These are phyloP conservation scores for Parapristionchus giblindavisi DNA, from an alignment of 2,888 invertebrate genomes.

Conservation along the genomic window DNA sequence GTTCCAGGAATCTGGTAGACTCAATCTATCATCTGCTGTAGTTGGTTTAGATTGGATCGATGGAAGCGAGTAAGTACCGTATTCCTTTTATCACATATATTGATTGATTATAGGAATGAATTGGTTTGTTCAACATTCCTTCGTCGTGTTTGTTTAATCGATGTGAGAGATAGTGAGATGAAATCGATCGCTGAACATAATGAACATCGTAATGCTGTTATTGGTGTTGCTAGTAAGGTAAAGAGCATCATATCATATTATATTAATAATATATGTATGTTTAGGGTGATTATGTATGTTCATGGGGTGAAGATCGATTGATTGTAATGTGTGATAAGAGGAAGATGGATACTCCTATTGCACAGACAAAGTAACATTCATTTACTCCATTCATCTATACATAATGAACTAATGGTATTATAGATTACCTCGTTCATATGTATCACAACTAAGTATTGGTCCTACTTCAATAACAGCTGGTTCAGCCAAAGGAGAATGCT, in stretches of 20 bases:
- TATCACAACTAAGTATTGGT: constrained; percentile 20
- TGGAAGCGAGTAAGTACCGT: not conserved
- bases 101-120: constrained; percentile 15
- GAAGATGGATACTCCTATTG: constrained; percentile 1
- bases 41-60: constrained; percentile 30
- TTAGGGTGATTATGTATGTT: constrained; percentile 17
- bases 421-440: constrained; percentile 17
- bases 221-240: constrained; percentile 18
- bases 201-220: constrained; percentile 26
- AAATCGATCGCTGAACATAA: constrained; percentile 1
- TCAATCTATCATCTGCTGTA: constrained; percentile 19
- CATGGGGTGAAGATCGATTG: constrained; percentile 30
- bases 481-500: constrained; percentile 20
- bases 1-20: not conserved
- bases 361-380: not conserved
- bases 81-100: not conserved
- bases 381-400: not conserved
- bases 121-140: constrained; percentile 24
- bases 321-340: constrained; percentile 17
- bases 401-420: not conserved
- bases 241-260: too few relatives aligned
- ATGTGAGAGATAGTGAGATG: constrained; percentile 10
- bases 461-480: constrained; percentile 7
- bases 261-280: too few relatives aligned
- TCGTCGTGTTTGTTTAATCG: constrained; percentile 24